phyloP scores from a whole-genome alignment of 2,888 invertebrate species.

The Saturnia japonica region DNA sequence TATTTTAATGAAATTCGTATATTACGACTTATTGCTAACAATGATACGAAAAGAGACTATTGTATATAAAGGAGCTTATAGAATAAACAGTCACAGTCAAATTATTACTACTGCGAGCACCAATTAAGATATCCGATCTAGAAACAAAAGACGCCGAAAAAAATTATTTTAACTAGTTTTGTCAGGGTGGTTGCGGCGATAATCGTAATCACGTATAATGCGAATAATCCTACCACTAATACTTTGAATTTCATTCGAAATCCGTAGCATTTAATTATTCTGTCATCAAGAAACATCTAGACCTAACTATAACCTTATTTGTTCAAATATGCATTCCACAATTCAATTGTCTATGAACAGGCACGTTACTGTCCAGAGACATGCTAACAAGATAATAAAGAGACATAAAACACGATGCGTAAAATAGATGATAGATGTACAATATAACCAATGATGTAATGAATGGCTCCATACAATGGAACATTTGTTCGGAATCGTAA shows the following conservation, averaged over 20 bases:
- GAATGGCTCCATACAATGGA: neutral
- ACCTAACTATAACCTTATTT: neutral
- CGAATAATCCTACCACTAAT: neutral
- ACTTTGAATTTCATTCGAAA: neutral
- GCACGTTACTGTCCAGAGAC: neutral
- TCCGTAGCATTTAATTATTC: neutral
- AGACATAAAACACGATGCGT: constrained; percentile 1
- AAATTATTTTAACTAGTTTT: neutral
- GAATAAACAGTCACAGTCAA: too few species aligned
- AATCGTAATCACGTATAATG: neutral
- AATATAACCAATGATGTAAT: neutral
- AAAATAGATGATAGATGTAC: neutral
- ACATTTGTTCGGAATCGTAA: neutral
- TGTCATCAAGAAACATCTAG: neutral
- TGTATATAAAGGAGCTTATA: too few species aligned
- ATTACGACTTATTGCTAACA: too few species aligned
- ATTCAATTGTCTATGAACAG: neutral
- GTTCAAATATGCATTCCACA: neutral
- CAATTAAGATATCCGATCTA: neutral
- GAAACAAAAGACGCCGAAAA: neutral
- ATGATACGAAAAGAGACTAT: too few species aligned
- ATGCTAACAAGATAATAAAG: neutral
- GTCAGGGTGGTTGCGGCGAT: neutral
- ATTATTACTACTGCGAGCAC: neutral
- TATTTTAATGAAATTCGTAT: too few species aligned